Evolutionary conservation across 1,140 invertebrate species (phyloP).

Genomic region (Drosophila elegans): DNA sequence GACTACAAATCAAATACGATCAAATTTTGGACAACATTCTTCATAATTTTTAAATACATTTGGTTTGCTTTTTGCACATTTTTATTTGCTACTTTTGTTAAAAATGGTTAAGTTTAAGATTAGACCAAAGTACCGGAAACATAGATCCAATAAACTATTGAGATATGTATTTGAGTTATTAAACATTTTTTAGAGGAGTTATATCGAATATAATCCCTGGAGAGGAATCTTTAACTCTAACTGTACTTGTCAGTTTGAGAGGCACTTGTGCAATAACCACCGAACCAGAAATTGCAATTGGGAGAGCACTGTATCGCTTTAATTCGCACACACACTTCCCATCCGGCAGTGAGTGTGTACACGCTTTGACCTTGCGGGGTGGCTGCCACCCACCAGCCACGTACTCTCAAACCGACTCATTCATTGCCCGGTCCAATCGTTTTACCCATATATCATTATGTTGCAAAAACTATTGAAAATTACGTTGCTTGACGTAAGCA

Average conservation of each 20-base stretch:
- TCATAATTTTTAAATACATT: no score
- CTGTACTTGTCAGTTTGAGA: constrained; percentile 1
- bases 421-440: constrained; percentile 14
- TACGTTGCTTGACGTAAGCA: constrained; percentile 57
- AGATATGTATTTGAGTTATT: no score
- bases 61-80: no score
- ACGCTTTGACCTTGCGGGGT: constrained; percentile 43
- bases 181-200: no score
- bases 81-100: no score
- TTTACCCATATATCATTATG: constrained; percentile 45
- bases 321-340: constrained; percentile 14
- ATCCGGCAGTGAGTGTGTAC: constrained; percentile 24
- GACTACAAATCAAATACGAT: no score
- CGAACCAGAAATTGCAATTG: constrained; percentile 12
- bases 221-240: neutral
- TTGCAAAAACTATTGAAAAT: constrained; percentile 24
- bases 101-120: no score
- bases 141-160: no score
- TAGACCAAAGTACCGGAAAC: no score
- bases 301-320: neutral
- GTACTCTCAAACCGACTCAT: constrained; percentile 9
- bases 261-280: neutral
- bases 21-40: no score
- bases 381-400: constrained; percentile 17
- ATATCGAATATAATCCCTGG: no score